Conservation (phyloP, 2,113 vertebrate species). For the Leiothrix lutea region DNA sequence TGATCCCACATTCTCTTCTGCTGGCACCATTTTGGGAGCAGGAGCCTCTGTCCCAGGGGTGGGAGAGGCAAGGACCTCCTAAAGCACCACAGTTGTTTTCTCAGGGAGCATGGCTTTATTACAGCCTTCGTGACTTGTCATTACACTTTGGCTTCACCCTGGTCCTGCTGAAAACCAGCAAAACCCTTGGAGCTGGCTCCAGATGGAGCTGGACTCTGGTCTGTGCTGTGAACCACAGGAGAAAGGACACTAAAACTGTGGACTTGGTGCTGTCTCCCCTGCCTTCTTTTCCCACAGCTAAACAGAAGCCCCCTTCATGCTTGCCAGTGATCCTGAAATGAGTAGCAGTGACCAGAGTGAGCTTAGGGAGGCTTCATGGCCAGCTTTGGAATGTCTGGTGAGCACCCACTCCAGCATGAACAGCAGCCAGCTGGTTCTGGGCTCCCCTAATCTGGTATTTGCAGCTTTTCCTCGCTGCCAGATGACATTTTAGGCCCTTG, state of each 20-base stretch:
- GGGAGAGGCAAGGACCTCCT: background rate
- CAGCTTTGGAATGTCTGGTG: background rate
- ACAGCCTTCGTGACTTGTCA: background rate
- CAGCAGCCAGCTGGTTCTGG: conserved; percentile 39
- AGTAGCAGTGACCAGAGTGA: background rate
- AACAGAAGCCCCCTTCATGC: conserved; percentile 17
- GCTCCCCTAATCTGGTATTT: conserved; percentile 12
- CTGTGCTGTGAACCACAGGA: background rate
- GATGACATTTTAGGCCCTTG: conserved; percentile 9
- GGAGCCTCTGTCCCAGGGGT: background rate
- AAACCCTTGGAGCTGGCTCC: background rate
- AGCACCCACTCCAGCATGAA: background rate
- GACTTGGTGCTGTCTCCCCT: background rate
- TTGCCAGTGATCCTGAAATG: background rate
- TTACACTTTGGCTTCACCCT: background rate
- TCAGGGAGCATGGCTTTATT: background rate
- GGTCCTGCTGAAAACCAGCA: background rate
- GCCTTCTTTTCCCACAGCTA: background rate
- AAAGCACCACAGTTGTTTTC: background rate
- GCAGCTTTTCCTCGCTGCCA: background rate
- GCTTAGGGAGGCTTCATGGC: conserved; percentile 2
- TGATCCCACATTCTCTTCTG: background rate
- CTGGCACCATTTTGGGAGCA: background rate
- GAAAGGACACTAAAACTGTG: background rate
- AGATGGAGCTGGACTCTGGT: background rate